Conservation (phyloP, 2,797 vertebrate genomes). For the Tokudaia tokunoshimensis region DNA sequence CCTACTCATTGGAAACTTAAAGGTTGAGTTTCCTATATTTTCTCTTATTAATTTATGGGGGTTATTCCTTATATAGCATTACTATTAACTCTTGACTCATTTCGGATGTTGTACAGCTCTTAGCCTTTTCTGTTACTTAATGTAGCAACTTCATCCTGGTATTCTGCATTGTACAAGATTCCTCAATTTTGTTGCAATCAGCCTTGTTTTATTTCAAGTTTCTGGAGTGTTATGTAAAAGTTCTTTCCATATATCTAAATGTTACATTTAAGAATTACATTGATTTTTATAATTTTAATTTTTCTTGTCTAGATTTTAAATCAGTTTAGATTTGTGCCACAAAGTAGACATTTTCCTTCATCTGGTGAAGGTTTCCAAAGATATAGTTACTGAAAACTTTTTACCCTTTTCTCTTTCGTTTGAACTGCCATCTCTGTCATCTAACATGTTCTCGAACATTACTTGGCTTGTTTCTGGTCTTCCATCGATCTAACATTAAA, state of each 20-base stretch:
- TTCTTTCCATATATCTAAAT: background rate
- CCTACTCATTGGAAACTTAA: background rate
- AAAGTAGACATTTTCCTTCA: constrained; percentile 29
- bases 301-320: constrained; percentile 21
- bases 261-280: background rate
- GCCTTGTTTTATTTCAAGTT: background rate
- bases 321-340: background rate
- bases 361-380: background rate
- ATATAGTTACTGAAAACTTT: background rate
- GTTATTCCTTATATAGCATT: background rate
- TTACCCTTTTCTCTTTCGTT: background rate
- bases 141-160: background rate
- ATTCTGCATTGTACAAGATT: background rate
- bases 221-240: constrained; percentile 11
- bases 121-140: background rate
- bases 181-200: constrained; percentile 37
- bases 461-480: constrained; percentile 24
- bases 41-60: constrained; percentile 19
- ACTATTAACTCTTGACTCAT: background rate
- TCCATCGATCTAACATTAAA: background rate
- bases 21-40: background rate
- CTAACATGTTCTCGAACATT: background rate
- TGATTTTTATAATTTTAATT: constrained; percentile 26
- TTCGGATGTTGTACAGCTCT: background rate
- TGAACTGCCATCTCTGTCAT: background rate